These are phyloP conservation scores for Platyrinchus mystaceus DNA, from an alignment of 2,797 vertebrate genomes.

Conservation along the genomic window DNA sequence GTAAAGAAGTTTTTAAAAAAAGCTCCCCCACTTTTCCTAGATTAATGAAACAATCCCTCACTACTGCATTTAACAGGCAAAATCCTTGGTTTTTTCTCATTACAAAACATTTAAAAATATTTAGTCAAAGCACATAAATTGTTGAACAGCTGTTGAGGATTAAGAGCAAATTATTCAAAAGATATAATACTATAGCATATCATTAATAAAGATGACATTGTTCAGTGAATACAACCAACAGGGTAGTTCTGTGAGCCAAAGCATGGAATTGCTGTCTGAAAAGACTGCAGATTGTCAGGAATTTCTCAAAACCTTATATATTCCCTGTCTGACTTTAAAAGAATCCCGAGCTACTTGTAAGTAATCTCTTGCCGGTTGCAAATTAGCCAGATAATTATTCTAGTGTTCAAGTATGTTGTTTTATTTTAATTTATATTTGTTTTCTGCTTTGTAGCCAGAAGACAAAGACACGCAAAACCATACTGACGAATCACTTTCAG, in stretches of 20 bases:
- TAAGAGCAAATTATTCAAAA: background rate
- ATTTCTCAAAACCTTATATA: background rate
- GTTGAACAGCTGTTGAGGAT: background rate
- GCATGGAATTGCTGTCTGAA: background rate
- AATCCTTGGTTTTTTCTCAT: background rate
- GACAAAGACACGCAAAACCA: slow-evolving; percentile 71
- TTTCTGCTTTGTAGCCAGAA: slow-evolving; percentile 74
- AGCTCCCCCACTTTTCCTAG: background rate
- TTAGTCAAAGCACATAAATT: background rate
- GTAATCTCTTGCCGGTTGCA: background rate
- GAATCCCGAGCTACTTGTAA: background rate
- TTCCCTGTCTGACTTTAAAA: background rate
- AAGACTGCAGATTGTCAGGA: background rate
- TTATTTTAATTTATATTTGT: slow-evolving; percentile 21
- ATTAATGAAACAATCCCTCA: background rate
- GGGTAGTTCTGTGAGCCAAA: background rate
- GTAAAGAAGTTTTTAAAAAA: background rate
- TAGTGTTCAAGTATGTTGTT: background rate
- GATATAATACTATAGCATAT: background rate
- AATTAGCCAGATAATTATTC: background rate
- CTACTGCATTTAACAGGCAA: background rate
- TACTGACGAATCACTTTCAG: slow-evolving; percentile 67
- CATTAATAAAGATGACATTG: background rate
- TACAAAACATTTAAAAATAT: background rate
- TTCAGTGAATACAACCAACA: background rate